A percentile compares a stretch with the other conserved stretches of the same genome.
Conservation (phyloP, 2,888 invertebrate genomes). For the Ypsolopha scabrella region DNA sequence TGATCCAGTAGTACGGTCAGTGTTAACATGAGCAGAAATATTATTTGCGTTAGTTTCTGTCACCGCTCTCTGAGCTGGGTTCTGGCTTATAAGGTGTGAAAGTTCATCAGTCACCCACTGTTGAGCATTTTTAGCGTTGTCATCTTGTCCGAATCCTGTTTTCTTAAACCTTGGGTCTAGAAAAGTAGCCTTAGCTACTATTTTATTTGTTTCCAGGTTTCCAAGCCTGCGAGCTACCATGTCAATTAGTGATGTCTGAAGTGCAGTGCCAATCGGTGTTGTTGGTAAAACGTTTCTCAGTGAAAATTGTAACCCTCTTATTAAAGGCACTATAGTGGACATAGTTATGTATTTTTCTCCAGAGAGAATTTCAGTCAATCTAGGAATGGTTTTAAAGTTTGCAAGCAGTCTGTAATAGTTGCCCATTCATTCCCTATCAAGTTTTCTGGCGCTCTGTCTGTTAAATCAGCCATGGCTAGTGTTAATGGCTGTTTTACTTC, state of each 20-base stretch:
- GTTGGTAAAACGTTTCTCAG: not conserved
- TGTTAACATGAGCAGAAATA: no score
- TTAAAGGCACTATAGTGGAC: not conserved
- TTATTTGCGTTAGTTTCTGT: no score
- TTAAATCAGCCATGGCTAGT: not conserved
- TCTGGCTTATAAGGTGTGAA: not conserved
- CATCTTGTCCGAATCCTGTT: constrained; percentile 4
- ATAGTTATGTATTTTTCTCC: not conserved
- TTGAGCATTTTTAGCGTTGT: constrained; percentile 6
- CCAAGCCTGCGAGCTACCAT: not conserved
- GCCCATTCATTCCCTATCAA: not conserved
- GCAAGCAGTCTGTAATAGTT: not conserved
- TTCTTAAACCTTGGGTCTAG: constrained; percentile 9
- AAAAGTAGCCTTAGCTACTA: constrained; percentile 8
- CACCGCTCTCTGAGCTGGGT: not conserved
- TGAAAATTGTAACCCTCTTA: not conserved
- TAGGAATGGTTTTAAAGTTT: not conserved
- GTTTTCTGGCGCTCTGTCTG: not conserved
- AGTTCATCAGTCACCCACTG: constrained; percentile 5
- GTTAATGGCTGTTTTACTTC: not conserved
- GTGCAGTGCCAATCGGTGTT: not conserved
- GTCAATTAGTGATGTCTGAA: not conserved
- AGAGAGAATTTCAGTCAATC: not conserved
- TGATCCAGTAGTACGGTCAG: no score
- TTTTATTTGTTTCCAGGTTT: not conserved